phyloP scores from a whole-genome alignment of 2,113 vertebrate genomes.

The Neolamprologus brichardi region DNA sequence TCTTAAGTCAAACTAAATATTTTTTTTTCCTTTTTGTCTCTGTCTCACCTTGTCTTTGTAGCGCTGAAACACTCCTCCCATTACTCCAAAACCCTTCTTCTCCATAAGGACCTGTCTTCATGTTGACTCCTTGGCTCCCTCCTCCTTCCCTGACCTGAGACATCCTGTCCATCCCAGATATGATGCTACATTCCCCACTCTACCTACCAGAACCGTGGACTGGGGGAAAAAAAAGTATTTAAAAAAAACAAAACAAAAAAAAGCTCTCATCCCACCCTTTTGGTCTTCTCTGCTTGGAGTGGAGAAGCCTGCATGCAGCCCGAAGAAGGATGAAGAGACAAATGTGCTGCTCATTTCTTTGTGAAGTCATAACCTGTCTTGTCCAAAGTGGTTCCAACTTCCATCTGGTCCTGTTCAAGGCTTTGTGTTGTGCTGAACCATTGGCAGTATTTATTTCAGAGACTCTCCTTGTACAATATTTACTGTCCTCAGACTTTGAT shows the following conservation, averaged over 20 bases:
- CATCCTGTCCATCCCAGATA: conserved; percentile 65
- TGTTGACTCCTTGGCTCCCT: conserved; percentile 55
- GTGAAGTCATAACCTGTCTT: conserved; percentile 40
- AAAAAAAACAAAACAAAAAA: neutral
- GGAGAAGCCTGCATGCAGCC: conserved; percentile 65
- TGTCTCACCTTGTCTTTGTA: conserved; percentile 66
- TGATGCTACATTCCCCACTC: conserved; percentile 41
- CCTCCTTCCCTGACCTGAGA: conserved; percentile 53
- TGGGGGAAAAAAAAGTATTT: neutral
- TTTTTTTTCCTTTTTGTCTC: conserved; percentile 45
- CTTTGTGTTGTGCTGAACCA: conserved; percentile 38
- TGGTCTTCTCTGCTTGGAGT: conserved; percentile 20
- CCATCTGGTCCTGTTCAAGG: conserved; percentile 17
- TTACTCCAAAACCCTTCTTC: conserved; percentile 53
- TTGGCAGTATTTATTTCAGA: conserved; percentile 48
- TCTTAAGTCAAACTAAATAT: conserved; percentile 38
- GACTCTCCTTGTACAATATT: conserved; percentile 11
- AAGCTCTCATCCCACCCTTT: conserved; percentile 17
- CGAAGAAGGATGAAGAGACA: conserved; percentile 45
- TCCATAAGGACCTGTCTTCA: conserved; percentile 61
- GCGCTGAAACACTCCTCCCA: conserved; percentile 66
- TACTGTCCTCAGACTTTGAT: conserved; percentile 17
- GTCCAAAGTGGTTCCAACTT: conserved; percentile 20
- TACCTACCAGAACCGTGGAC: conserved; percentile 30
- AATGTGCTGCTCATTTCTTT: conserved; percentile 45